These are phyloP conservation scores for Drosophila azteca DNA, from an alignment of 1,140 invertebrate species.

Conservation along the genomic window DNA sequence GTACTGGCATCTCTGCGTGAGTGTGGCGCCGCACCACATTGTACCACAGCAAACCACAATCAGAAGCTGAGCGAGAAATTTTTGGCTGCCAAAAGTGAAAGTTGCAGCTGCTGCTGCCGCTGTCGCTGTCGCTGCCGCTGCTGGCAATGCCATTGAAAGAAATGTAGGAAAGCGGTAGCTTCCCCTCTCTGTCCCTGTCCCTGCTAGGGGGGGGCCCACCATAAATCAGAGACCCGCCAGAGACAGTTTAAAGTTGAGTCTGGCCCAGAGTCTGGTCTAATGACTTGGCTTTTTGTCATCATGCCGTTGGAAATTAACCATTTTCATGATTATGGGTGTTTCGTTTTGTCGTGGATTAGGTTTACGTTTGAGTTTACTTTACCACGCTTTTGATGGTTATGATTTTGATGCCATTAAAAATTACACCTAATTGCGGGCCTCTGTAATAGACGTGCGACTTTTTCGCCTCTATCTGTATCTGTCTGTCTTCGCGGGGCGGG, in stretches of 20 bases:
- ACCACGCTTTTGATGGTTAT: conserved; percentile 53
- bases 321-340: conserved; percentile 68
- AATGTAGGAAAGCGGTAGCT: conserved; percentile 68
- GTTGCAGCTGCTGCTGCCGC: conserved; percentile 78
- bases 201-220: too few relatives aligned
- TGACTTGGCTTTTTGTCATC: conserved; percentile 45
- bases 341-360: conserved; percentile 53
- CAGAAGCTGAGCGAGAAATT: conserved; percentile 79
- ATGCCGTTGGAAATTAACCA: conserved; percentile 15
- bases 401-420: conserved; percentile 49
- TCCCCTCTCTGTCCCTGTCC: conserved; percentile 23
- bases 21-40: conserved; percentile 41
- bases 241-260: conserved; percentile 64
- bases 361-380: conserved; percentile 57
- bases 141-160: conserved; percentile 73
- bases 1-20: conserved; percentile 25
- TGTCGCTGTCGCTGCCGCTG: too few relatives aligned
- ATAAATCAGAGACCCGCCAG: conserved; percentile 57
- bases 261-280: conserved; percentile 32
- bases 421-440: conserved; percentile 57
- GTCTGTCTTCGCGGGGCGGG: conserved; percentile 4
- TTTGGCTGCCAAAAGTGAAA: conserved; percentile 81
- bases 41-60: conserved; percentile 21
- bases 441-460: conserved; percentile 57
- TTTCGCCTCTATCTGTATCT: conserved; percentile 7